Evolutionary conservation across 2,888 invertebrate genomes (phyloP).

Genomic region (Gari tellinella): DNA sequence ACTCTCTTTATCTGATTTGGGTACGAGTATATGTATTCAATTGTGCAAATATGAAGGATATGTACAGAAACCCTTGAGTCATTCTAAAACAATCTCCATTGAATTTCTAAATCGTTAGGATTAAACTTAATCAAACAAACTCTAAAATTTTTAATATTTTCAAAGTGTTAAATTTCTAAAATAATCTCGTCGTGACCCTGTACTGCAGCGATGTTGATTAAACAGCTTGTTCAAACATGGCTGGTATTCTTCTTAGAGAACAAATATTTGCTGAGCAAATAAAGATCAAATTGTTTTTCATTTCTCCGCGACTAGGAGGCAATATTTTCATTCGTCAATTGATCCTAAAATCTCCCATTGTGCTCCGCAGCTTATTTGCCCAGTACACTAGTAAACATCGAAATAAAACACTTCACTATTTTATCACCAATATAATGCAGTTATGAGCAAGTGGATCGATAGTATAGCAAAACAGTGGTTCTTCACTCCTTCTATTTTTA

Average conservation of each 20-base stretch:
- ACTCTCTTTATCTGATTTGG: no score
- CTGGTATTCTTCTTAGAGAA: constrained; percentile 55
- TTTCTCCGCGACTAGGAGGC: constrained; percentile 48
- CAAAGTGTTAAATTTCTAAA: constrained; percentile 59
- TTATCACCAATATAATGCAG: constrained; percentile 33
- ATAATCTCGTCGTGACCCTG: constrained; percentile 55
- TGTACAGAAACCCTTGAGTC: no score
- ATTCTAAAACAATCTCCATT: no score
- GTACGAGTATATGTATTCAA: no score
- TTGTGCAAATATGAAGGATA: no score
- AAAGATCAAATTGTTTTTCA: constrained; percentile 55
- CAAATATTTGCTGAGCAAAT: constrained; percentile 61
- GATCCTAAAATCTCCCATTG: constrained; percentile 60
- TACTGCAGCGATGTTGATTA: constrained; percentile 57
- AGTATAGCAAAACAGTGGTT: background rate
- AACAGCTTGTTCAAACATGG: constrained; percentile 56
- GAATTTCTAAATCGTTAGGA: background rate
- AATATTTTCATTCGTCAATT: constrained; percentile 59
- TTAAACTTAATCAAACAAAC: constrained; percentile 15
- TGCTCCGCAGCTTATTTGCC: constrained; percentile 41
- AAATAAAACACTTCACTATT: constrained; percentile 39
- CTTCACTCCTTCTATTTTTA: no score
- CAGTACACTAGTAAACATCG: constrained; percentile 36
- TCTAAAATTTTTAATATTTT: constrained; percentile 45
- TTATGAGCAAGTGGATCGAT: constrained; percentile 27